These are phyloP conservation scores for Drosophila guanche DNA, from an alignment of 1,140 invertebrate species.

Conservation along the genomic window DNA sequence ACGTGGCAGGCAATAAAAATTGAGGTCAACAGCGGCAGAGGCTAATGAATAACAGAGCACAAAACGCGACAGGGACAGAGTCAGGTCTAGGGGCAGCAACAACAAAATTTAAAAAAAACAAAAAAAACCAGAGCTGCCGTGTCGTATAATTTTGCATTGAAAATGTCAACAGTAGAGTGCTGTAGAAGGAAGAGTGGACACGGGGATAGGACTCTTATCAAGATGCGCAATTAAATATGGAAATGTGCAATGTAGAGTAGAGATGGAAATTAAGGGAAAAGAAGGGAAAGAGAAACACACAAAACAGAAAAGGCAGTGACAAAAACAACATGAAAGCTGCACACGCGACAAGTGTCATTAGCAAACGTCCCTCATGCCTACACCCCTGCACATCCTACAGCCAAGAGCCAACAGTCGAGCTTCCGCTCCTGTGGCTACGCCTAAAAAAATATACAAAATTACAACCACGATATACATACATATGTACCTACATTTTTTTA, in stretches of 20 bases:
- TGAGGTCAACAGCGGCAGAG: conserved; percentile 72
- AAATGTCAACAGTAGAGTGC: conserved; percentile 55
- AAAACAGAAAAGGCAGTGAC: conserved; percentile 53
- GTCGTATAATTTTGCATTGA: conserved; percentile 64
- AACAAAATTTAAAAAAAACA: conserved; percentile 7
- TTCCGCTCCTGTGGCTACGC: neutral
- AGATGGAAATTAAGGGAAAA: neutral
- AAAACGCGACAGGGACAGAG: conserved; percentile 29
- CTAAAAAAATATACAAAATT: conserved; percentile 17
- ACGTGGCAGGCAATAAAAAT: conserved; percentile 80
- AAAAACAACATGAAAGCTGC: conserved; percentile 56
- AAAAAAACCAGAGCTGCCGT: conserved; percentile 45
- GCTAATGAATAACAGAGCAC: conserved; percentile 75
- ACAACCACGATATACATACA: conserved; percentile 6
- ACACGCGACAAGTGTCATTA: conserved; percentile 75
- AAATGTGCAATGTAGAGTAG: conserved; percentile 59
- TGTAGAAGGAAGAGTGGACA: conserved; percentile 5
- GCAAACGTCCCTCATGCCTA: neutral
- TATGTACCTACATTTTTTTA: conserved; percentile 3
- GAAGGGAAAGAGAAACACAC: conserved; percentile 12
- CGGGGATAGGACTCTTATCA: conserved; percentile 55
- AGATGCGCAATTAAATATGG: conserved; percentile 81
- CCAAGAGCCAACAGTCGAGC: neutral
- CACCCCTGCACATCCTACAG: neutral
- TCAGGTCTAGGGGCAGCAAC: neutral